Conservation (phyloP, 2,888 invertebrate genomes). For the Catocala fraxini region DNA sequence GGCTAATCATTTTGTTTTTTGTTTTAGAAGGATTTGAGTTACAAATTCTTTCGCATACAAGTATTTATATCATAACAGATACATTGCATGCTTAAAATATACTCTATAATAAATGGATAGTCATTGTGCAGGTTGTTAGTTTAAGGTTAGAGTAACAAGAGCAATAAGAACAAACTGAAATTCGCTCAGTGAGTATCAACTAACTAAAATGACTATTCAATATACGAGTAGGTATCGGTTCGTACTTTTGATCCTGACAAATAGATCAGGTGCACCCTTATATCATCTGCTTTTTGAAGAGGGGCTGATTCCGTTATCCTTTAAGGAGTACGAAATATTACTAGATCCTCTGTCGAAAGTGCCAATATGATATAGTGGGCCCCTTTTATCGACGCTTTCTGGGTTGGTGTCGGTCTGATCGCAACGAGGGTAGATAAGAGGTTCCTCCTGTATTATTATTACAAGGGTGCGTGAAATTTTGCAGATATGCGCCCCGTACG, state of each 20-base stretch:
- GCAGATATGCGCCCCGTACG: conserved; percentile 76
- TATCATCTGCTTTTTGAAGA: conserved; percentile 57
- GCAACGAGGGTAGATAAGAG: conserved; percentile 79
- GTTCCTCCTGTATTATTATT: conserved; percentile 73
- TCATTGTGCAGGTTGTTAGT: too few species aligned
- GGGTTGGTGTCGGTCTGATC: conserved; percentile 63
- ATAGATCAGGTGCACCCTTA: conserved; percentile 54
- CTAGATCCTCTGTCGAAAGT: conserved; percentile 74
- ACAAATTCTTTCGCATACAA: too few species aligned
- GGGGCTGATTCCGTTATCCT: conserved; percentile 64
- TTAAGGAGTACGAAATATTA: conserved; percentile 76
- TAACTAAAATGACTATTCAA: conserved; percentile 37
- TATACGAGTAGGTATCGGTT: conserved; percentile 33
- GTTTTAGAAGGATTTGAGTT: not conserved
- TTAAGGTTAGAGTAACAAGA: not conserved
- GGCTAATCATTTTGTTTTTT: conserved; percentile 9
- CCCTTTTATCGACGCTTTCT: conserved; percentile 73
- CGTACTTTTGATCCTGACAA: conserved; percentile 55
- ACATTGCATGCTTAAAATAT: too few species aligned
- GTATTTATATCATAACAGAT: too few species aligned
- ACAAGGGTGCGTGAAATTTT: conserved; percentile 85
- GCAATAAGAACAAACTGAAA: conserved; percentile 5
- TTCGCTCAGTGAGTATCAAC: conserved; percentile 9
- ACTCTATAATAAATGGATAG: too few species aligned
- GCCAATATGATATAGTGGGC: conserved; percentile 84